Conservation (phyloP, 1,140 invertebrate genomes). For the Leptinotarsa undecemlineata region DNA sequence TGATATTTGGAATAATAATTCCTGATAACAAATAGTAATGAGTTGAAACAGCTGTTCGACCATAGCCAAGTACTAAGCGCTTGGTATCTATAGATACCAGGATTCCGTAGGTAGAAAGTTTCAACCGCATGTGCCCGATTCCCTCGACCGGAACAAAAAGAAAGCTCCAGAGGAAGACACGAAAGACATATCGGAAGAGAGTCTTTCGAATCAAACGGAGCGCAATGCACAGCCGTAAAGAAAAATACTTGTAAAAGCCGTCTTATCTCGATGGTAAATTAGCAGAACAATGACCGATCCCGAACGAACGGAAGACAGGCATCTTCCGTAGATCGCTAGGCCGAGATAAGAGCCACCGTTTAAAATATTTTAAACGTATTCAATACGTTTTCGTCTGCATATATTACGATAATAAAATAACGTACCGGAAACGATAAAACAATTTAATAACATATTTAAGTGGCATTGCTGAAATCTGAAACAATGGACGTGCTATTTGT, state of each 20-base stretch:
- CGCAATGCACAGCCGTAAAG: slow-evolving; percentile 22
- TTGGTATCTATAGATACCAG: no score
- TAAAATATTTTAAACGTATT: slow-evolving; percentile 29
- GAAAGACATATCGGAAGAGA: slow-evolving; percentile 16
- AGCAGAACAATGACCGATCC: slow-evolving; percentile 30
- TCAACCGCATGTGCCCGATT: not conserved
- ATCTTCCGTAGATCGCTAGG: slow-evolving; percentile 28
- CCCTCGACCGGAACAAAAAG: not conserved
- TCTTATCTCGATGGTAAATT: slow-evolving; percentile 30
- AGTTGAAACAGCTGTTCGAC: no score
- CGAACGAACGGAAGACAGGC: slow-evolving; percentile 36
- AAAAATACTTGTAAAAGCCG: slow-evolving; percentile 27
- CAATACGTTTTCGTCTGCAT: slow-evolving; percentile 48
- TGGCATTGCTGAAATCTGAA: slow-evolving; percentile 51
- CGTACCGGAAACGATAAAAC: slow-evolving; percentile 51
- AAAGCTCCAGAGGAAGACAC: slow-evolving; percentile 5
- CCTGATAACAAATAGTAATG: no score
- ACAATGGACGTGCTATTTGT: slow-evolving; percentile 48
- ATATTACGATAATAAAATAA: slow-evolving; percentile 38
- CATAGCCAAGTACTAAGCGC: no score
- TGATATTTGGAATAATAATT: no score
- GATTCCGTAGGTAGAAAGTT: not conserved
- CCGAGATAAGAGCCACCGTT: slow-evolving; percentile 19
- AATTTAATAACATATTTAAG: slow-evolving; percentile 55
- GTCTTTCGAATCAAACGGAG: slow-evolving; percentile 20